Evolutionary conservation across 2,113 vertebrate species (phyloP).

Genomic region (Callaeas wilsoni): DNA sequence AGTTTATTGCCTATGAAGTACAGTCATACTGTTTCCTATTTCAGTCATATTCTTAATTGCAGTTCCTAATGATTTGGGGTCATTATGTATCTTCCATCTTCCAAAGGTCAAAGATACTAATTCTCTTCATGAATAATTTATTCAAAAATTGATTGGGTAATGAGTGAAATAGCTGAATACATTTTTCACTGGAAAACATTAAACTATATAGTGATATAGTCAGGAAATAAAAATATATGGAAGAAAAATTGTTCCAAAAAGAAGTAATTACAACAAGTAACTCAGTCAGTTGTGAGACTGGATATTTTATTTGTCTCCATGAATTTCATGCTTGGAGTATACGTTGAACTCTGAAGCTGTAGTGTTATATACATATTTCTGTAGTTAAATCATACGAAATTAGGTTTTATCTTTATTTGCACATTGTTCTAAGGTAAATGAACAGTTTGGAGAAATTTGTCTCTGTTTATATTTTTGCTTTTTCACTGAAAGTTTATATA

Average conservation of each 20-base stretch:
- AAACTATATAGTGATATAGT: background rate
- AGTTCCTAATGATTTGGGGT: slow-evolving; percentile 25
- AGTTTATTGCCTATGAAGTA: background rate
- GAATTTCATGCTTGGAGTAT: background rate
- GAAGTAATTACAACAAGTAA: background rate
- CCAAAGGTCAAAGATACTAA: slow-evolving; percentile 36
- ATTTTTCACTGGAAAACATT: slow-evolving; percentile 44
- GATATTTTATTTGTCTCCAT: background rate
- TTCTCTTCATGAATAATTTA: slow-evolving; percentile 53
- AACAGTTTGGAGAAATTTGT: background rate
- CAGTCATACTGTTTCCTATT: background rate
- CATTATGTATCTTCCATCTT: slow-evolving; percentile 9
- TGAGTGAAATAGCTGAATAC: background rate
- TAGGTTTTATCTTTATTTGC: background rate
- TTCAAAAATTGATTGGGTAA: slow-evolving; percentile 26
- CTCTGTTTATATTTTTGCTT: background rate
- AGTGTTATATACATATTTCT: background rate
- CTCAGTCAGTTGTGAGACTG: background rate
- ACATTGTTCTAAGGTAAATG: background rate
- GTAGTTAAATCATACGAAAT: background rate
- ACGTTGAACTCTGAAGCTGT: background rate
- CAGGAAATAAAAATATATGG: background rate
- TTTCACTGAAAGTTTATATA: background rate
- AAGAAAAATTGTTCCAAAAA: background rate
- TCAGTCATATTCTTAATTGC: background rate